Evolutionary conservation across 2,797 vertebrate genomes (phyloP), one percentile per base, ranked within the genome.

Genomic region (Hemibagrus guttatus): DNA sequence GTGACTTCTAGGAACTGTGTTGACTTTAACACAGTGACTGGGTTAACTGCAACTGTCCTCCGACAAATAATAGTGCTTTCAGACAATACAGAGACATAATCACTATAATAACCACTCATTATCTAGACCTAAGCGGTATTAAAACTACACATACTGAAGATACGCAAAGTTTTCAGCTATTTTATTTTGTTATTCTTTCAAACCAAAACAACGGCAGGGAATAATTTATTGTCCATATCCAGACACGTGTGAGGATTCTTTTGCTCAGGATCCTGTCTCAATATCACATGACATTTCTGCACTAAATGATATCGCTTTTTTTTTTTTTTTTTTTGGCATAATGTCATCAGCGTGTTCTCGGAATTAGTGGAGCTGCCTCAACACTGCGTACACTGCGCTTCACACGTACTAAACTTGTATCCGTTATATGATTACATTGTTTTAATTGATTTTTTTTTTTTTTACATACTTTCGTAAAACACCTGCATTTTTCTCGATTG

Each of bases 1-100:
- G 63, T 54, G 81, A 61, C 39, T 71, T 78, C 81, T 39, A 54
- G 49, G 63, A 72, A 82, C 66, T 31, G 4, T 87, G 56, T 49
- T 76, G 49, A 82, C 46, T 46, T 66, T 12, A 35, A 58, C 76
- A 85, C 64, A 0, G 61, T 52, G n/a, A 28, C 39, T 12, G 39
- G 16, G 58, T 19, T 28, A n/a, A 6, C 42, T 28, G 63, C 63
- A 54, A 49, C 49, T 31, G 6, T 76, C 74, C 56, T 14, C 19
- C 5, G 26, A 19, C 42, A 28, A 6, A 23, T 46, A n/a, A 35
- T 31, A 54, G 52, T 76, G 23, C 23, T 42, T 17, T 8, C 35
- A 80, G 23, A 13, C 12, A 31, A 31, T 17, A 6, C 39, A 61
- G 7, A 59, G 16, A 12, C 8, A 63, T n/a, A 64, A 42, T 46